A percentile compares a stretch with the other conserved stretches of the same genome.
Evolutionary conservation across 2,888 invertebrate genomes (phyloP).

Genomic region (Scaptomyza parva): DNA sequence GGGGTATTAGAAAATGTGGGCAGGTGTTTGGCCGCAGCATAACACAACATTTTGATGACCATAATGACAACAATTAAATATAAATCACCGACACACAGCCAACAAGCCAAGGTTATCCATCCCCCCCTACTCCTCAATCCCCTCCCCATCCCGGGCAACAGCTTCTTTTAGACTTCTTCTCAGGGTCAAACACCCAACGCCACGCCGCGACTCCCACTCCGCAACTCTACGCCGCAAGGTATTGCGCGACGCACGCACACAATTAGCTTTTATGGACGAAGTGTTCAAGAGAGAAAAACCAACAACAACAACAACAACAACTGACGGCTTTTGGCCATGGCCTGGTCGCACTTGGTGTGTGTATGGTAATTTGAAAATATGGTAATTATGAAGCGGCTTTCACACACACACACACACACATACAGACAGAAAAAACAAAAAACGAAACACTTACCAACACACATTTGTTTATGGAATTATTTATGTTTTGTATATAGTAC

Average conservation of each 20-base stretch:
- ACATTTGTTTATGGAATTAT: constrained; percentile 11
- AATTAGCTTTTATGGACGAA: constrained; percentile 77
- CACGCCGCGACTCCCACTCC: neutral
- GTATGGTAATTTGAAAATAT: constrained; percentile 80
- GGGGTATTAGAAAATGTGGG: constrained; percentile 32
- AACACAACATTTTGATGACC: constrained; percentile 71
- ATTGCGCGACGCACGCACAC: constrained; percentile 71
- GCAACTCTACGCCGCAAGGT: neutral
- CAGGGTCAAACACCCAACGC: neutral
- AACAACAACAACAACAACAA: constrained; percentile 33
- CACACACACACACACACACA: constrained; percentile 9
- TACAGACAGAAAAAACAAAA: constrained; percentile 16
- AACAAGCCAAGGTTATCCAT: constrained; percentile 58
- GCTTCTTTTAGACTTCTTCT: constrained; percentile 5
- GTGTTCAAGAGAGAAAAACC: constrained; percentile 25
- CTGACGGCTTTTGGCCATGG: constrained; percentile 39
- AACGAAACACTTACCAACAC: neutral
- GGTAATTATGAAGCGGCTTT: constrained; percentile 73
- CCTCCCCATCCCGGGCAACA: neutral
- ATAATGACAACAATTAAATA: constrained; percentile 83
- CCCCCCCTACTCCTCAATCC: neutral
- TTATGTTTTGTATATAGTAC: constrained; percentile 19
- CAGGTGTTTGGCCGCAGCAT: constrained; percentile 42
- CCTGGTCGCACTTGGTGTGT: constrained; percentile 58
- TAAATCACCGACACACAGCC: constrained; percentile 71